Percentiles rank a stretch among this genome's conserved stretches.
Conservation (phyloP, 2,113 vertebrate genomes). For the Paramormyrops kingsleyae region DNA sequence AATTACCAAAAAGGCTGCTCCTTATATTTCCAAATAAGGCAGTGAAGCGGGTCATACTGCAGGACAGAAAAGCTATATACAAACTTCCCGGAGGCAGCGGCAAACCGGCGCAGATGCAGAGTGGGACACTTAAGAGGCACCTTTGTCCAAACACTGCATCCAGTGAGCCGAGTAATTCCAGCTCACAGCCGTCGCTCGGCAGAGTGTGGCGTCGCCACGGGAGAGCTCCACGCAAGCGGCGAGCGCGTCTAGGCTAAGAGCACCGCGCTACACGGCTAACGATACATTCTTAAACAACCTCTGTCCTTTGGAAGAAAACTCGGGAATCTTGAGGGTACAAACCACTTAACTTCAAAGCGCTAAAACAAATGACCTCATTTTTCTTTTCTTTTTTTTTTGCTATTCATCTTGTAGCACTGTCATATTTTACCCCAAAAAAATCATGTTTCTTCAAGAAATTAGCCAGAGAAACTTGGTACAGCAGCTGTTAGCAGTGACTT, state of each 20-base stretch:
- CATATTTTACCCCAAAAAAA: background rate
- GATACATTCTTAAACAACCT: background rate
- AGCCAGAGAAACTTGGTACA: background rate
- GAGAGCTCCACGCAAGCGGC: background rate
- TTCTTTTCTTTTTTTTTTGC: background rate
- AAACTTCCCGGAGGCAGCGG: background rate
- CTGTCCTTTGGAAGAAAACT: background rate
- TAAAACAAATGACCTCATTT: background rate
- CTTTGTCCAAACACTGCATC: background rate
- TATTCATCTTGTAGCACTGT: background rate
- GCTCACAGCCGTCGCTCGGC: background rate
- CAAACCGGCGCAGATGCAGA: background rate
- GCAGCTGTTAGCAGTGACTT: background rate
- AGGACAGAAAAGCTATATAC: background rate
- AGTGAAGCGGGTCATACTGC: background rate
- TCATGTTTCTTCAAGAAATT: background rate
- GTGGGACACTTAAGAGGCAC: background rate
- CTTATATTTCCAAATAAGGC: background rate
- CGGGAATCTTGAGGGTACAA: background rate
- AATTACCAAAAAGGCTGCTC: background rate
- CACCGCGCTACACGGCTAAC: background rate
- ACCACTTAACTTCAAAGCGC: background rate
- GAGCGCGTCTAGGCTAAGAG: background rate
- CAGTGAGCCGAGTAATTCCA: background rate
- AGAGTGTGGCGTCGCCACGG: background rate